Conservation (phyloP, 2,888 invertebrate genomes). For the Branchipolynoe longqiensis region DNA sequence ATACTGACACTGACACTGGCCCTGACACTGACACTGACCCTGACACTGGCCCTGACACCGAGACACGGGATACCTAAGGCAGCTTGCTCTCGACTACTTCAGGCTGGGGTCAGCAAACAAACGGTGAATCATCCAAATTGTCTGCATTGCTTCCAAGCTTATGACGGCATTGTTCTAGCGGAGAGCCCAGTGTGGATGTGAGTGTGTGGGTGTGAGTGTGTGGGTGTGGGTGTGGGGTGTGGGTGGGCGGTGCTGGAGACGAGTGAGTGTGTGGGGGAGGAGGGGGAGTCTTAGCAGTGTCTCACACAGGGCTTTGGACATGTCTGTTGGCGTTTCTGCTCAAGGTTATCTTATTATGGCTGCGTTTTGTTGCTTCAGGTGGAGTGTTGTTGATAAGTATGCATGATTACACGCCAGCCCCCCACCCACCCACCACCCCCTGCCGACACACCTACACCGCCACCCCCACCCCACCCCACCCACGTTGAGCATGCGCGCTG, state of each 20-base stretch:
- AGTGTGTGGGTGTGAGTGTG: too few species aligned
- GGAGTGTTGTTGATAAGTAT: conserved; percentile 22
- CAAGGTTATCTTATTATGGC: conserved; percentile 48
- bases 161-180: conserved; percentile 44
- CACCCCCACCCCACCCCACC: too few species aligned
- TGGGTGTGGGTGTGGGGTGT: too few species aligned
- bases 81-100: not conserved
- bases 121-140: conserved; percentile 38
- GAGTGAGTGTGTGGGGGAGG: too few species aligned
- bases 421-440: too few species aligned
- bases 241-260: too few species aligned
- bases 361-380: conserved; percentile 23
- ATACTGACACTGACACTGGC: not conserved
- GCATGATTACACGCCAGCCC: conserved; percentile 28
- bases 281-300: conserved; percentile 23
- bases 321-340: conserved; percentile 16
- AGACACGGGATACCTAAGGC: not conserved
- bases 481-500: too few species aligned
- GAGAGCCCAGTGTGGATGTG: too few species aligned
- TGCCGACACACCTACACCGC: too few species aligned
- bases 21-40: not conserved
- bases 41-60: not conserved
- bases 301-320: conserved; percentile 33
- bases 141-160: conserved; percentile 33
- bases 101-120: conserved; percentile 23